A percentile compares a stretch with the other conserved stretches of the same genome.
phyloP scores from a whole-genome alignment of 2,888 invertebrate genomes.

The Rhingia rostrata region DNA sequence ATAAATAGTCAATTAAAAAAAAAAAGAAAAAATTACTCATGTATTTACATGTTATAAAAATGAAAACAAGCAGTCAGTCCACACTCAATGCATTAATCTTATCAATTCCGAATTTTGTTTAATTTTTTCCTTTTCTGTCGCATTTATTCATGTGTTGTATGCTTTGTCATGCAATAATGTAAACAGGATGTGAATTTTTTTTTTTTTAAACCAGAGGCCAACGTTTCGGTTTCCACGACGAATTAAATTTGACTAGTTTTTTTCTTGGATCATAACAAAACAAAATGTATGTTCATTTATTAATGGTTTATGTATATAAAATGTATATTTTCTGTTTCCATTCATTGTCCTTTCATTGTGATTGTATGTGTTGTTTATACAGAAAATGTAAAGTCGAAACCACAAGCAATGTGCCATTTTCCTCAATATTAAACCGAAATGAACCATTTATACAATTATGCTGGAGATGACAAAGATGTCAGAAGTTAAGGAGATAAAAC shows the following conservation, averaged over 20 bases:
- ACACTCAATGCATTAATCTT: constrained; percentile 60
- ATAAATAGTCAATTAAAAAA: constrained; percentile 41
- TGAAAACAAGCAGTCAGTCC: constrained; percentile 27
- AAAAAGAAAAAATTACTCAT: constrained; percentile 45
- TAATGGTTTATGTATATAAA: constrained; percentile 40
- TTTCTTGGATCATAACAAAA: constrained; percentile 52
- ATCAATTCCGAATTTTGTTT: constrained; percentile 55
- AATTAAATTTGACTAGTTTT: constrained; percentile 15
- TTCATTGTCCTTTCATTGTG: constrained; percentile 35
- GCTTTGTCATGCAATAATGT: constrained; percentile 65
- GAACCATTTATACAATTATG: constrained; percentile 11
- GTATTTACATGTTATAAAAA: constrained; percentile 32
- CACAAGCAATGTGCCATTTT: constrained; percentile 37
- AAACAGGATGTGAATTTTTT: constrained; percentile 70
- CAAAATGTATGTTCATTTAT: constrained; percentile 56
- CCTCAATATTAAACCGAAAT: constrained; percentile 29
- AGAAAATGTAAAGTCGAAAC: constrained; percentile 12
- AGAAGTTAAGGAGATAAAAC: neutral
- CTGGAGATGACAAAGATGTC: constrained; percentile 15
- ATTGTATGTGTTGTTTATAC: constrained; percentile 12
- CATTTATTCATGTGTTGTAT: constrained; percentile 26
- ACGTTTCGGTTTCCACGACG: constrained; percentile 4
- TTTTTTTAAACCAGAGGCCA: constrained; percentile 54
- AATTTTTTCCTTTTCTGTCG: constrained; percentile 30
- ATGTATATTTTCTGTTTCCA: constrained; percentile 9